Conservation (phyloP, 2,113 vertebrate species). For the Recurvirostra avosetta region DNA sequence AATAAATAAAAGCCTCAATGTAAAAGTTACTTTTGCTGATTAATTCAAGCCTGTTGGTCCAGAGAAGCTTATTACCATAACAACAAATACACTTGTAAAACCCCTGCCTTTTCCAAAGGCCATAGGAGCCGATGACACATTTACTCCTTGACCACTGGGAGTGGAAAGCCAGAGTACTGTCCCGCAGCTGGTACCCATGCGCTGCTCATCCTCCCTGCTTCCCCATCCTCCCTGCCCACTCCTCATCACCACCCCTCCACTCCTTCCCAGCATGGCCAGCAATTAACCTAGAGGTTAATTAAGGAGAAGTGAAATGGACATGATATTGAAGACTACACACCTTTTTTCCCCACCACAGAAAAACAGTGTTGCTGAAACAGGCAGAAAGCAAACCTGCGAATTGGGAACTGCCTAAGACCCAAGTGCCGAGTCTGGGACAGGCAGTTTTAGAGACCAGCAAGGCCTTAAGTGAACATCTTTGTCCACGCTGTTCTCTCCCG, state of each 20-base stretch:
- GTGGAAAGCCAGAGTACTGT: not conserved
- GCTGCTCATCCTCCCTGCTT: not conserved
- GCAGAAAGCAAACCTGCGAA: not conserved
- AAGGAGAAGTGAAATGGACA: not conserved
- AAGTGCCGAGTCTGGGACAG: not conserved
- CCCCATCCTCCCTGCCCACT: not conserved
- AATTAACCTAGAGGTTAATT: conserved; percentile 19
- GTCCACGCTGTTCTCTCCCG: not conserved
- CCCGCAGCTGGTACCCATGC: not conserved
- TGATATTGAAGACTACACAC: not conserved
- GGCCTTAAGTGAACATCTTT: not conserved
- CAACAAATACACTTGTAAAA: not conserved
- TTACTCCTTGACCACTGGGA: not conserved
- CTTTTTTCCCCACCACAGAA: not conserved
- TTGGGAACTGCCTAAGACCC: not conserved
- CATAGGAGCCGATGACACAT: not conserved
- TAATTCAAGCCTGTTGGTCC: not conserved
- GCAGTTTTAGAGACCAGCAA: not conserved
- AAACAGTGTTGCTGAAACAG: not conserved
- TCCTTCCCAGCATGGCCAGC: not conserved
- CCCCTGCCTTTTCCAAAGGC: not conserved
- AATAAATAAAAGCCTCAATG: not conserved
- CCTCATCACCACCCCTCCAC: not conserved
- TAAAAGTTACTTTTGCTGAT: not conserved
- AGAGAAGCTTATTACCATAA: not conserved